A percentile compares a stretch with the other conserved stretches of the same genome.
Conservation (phyloP, 2,113 vertebrate species). For the Hystrix cristata region DNA sequence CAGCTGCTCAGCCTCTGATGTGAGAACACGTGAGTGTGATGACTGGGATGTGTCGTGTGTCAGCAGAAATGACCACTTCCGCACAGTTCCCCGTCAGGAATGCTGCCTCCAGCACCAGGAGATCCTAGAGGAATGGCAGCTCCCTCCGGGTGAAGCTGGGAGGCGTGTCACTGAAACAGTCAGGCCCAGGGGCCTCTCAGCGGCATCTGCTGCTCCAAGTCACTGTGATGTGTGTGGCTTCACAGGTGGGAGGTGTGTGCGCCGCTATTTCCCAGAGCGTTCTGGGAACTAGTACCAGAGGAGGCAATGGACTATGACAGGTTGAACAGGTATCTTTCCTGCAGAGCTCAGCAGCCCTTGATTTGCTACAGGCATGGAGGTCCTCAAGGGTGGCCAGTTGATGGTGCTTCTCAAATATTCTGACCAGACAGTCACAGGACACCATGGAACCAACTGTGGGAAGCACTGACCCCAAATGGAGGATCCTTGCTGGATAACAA, state of each 20-base stretch:
- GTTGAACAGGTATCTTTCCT: not conserved
- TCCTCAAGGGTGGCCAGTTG: not conserved
- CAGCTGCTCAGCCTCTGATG: not conserved
- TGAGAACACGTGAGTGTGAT: not conserved
- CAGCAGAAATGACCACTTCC: not conserved
- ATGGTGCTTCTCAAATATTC: not conserved
- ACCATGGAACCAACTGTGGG: not conserved
- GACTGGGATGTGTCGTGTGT: too few species aligned
- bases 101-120: not conserved
- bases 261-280: not conserved
- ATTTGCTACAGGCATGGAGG: not conserved
- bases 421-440: not conserved
- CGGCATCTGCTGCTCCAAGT: not conserved
- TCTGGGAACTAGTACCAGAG: not conserved
- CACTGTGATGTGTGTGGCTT: not conserved
- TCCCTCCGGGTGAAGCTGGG: not conserved
- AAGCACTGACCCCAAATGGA: not conserved
- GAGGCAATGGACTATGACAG: not conserved
- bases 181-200: not conserved
- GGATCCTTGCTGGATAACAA: not conserved
- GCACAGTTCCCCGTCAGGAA: not conserved
- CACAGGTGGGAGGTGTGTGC: rapidly evolving
- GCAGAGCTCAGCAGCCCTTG: not conserved
- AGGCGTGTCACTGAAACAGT: too few species aligned
- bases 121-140: not conserved